Conservation (phyloP, 2,113 vertebrate genomes). For the Mus pahari region DNA sequence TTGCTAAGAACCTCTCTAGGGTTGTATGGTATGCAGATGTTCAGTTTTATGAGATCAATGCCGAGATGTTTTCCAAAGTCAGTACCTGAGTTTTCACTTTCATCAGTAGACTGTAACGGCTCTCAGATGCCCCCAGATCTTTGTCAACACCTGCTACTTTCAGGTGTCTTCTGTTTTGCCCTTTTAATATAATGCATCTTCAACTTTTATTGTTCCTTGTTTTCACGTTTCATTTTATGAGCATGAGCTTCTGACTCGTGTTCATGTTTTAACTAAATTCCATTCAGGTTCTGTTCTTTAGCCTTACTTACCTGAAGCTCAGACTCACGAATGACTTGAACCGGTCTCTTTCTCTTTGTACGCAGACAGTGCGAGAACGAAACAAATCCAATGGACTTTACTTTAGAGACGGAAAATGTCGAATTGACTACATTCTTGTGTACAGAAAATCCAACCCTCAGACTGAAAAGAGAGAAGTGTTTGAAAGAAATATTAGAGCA, state of each 20-base stretch:
- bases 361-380: conserved; percentile 88
- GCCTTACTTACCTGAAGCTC: background rate
- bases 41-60: background rate
- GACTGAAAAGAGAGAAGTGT: conserved; percentile 94
- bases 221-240: conserved; percentile 21
- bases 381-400: conserved; percentile 91
- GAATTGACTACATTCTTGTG: conserved; percentile 96
- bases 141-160: background rate
- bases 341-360: conserved; percentile 72
- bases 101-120: background rate
- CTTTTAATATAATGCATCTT: background rate
- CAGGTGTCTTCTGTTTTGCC: background rate
- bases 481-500: conserved; percentile 95
- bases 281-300: background rate
- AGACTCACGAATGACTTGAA: background rate
- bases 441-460: conserved; percentile 94
- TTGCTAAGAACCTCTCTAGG: conserved; percentile 13
- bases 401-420: conserved; percentile 94
- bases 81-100: background rate
- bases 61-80: background rate
- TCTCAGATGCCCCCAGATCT: background rate
- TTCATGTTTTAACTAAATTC: background rate
- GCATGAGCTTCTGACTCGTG: conserved; percentile 19
- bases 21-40: background rate
- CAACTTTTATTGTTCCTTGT: background rate